Base-by-base conservation (phyloP, 2,888 invertebrate species). In the Meandrusa payeni region DNA sequence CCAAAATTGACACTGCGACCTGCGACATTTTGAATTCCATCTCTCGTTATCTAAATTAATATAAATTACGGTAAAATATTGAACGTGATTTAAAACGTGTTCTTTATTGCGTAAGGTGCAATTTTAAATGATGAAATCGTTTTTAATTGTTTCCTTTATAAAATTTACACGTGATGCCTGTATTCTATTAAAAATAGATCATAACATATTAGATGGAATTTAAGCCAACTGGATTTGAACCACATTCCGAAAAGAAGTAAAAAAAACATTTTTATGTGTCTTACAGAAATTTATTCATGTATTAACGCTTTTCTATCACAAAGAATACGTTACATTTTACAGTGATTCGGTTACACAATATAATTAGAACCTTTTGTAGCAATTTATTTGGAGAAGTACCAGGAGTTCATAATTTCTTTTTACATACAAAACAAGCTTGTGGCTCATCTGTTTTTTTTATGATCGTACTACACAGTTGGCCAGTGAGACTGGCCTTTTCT, bases 1-100 rank as follows among this genome's bases (percentile, higher is more conserved):
- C 78, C 82, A 79, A 67, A 62, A 59, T 55, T 72, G 71, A 74
- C 73, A 70, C 70, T 54, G 46, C 69, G 72, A 75, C 68, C 73
- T 66, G 71, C 67, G 74, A 70, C 70, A 80, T 80, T 78, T 73
- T 46, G 50, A 62, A 62, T 53, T 54, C 48, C 58, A 53, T 48
- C 54, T 59, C 54, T 65, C 58, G 52, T 52, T 41, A 46, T 50
- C 42, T 46, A 42, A 48, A 52, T 54, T 42, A 39, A 26, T 43
- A 48, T 46, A 41, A 47, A 43, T 40, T 27, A 23, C 22, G 12
- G 23, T 23, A 20, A 22, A 31, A 24, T 33, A 9, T 36, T 27
- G 37, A 31, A 29, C 10, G 27, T 17, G 69, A 52, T 52, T 44
- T 41, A 39, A 37, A 46, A 23, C 48, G 42, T 65, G 61, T 45